Percentiles rank a stretch among this genome's conserved stretches.
Conservation (phyloP, 2,888 invertebrate species). For the Ptychoptera albimana region DNA sequence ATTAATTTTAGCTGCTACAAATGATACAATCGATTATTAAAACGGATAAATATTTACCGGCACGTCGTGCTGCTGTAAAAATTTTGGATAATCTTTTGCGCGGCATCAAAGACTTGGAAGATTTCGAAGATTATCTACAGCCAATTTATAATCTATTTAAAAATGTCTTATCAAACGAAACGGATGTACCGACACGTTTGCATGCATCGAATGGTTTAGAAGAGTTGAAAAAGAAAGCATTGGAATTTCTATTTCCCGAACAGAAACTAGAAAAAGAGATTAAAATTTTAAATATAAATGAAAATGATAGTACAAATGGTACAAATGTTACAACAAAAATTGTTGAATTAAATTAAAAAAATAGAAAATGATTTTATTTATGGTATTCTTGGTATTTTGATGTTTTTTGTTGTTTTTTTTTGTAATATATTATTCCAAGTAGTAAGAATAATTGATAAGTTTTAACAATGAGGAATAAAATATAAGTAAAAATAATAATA, state of each 20-base stretch:
- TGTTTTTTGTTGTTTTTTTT: neutral
- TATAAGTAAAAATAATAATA: neutral
- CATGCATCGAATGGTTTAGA: constrained; percentile 26
- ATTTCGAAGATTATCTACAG: constrained; percentile 24
- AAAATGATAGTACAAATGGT: constrained; percentile 6
- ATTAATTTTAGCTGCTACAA: constrained; percentile 12
- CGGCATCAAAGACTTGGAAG: constrained; percentile 25
- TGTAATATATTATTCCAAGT: neutral
- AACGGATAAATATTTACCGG: constrained; percentile 22
- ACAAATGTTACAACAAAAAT: neutral
- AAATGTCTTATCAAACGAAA: constrained; percentile 17
- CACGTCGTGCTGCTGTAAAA: constrained; percentile 25
- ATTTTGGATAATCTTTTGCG: constrained; percentile 24
- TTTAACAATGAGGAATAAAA: neutral
- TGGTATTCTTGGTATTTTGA: neutral
- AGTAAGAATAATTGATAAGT: neutral
- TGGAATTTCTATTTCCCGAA: constrained; percentile 17
- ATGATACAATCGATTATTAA: constrained; percentile 21
- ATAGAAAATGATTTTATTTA: neutral
- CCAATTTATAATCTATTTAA: constrained; percentile 26
- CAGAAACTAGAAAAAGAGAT: constrained; percentile 21
- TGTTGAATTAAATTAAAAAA: neutral
- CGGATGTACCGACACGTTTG: constrained; percentile 21
- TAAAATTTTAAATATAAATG: constrained; percentile 22
- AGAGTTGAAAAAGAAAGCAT: constrained; percentile 22